Base-by-base conservation (phyloP, 2,888 invertebrate species). In the Stramonita haemastoma region DNA sequence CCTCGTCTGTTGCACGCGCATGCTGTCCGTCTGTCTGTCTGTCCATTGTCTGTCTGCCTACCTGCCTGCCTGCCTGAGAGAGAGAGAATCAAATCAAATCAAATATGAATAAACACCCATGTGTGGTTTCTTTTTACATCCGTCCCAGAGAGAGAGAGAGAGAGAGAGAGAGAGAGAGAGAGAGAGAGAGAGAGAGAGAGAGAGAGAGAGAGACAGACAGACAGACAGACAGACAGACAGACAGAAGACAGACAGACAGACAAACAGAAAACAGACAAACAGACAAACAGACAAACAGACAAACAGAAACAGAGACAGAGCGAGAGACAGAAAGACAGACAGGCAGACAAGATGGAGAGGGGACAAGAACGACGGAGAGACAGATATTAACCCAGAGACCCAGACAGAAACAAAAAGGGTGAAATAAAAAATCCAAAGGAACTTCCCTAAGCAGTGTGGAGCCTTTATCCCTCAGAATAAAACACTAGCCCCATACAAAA, bases 131-230 rank as follows among this genome's bases (percentile, higher is more conserved):
- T n/a, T n/a, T n/a, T n/a, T n/a, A n/a, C n/a, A n/a, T n/a, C n/a
- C n/a, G n/a, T n/a, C n/a, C n/a, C 32, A 1, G 34, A 79, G 79
- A 79, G 32, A 79, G 79, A 79, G 34, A 34, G 34, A 34, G 79
- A 79, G 34, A 79, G 79, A 79, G 79, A 79, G 34, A 79, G 34
- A 79, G 79, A 79, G 79, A 79, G 34, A 79, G 79, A 79, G 34
- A 79, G 79, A 79, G 34, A 79, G 79, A 79, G 34, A 79, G 66
- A 79, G 79, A 34, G 79, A 79, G 79, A 79, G 79, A 34, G 79
- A 79, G 79, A 79, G 32, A 79, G 66, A 66, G 66, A 66, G 5
- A 66, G 66, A 66, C 19, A 66, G 19, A 66, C 19, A 66, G 66
- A 66, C 66, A 66, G 66, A 66, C 19, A 66, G 66, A 26, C 19